Evolutionary conservation across 2,113 vertebrate species (phyloP), one percentile per base, ranked within the genome.

Genomic region (Rattus rattus): DNA sequence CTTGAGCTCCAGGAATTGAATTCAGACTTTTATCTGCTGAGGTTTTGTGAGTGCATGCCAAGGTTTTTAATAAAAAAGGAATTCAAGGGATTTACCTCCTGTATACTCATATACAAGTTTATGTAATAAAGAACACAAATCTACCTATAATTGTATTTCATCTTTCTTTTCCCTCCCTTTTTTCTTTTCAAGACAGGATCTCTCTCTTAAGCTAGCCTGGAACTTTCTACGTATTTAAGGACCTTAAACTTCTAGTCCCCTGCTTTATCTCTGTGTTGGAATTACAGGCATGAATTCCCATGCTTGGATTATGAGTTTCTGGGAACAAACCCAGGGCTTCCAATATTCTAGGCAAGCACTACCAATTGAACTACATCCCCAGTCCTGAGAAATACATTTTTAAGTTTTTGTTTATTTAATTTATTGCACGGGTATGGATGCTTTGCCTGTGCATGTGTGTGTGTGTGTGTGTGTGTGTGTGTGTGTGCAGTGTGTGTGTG

Each of bases 1-100:
- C 39, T 30, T 65, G 61, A 65, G 16, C 2, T 10, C 83, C 61
- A 67, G n/a, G 14, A 65, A 85, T 20, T 85, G 83, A 28, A 33
- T 28, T 85, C 61, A 85, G 39, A 47, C 39, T 85, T 85, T 65
- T 63, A 65, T 10, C n/a, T 30, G 2, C 36, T 61, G 22, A 59
- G 13, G 56, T 59, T 61, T 43, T 83, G 56, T 61, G 36, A 61
- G 80, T 6, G 7, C 6, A 43, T 83, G 22, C 7, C 80, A 43
- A 43, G 43, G 9, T 69, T 97, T 96, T 96, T 61, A 86, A 69
- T 81, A 75, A 76, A 91, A 91, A 96, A 63, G 69, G 43, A 39
- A 3, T 14, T 87, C 72, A 43, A 24, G 63, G 47, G 43, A 92
- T 83, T 94, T 96, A 33, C 10, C 3, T 14, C 39, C 56, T 73